These are phyloP conservation scores for Drosophila leontia DNA, from an alignment of 1,140 invertebrate species.

Conservation along the genomic window DNA sequence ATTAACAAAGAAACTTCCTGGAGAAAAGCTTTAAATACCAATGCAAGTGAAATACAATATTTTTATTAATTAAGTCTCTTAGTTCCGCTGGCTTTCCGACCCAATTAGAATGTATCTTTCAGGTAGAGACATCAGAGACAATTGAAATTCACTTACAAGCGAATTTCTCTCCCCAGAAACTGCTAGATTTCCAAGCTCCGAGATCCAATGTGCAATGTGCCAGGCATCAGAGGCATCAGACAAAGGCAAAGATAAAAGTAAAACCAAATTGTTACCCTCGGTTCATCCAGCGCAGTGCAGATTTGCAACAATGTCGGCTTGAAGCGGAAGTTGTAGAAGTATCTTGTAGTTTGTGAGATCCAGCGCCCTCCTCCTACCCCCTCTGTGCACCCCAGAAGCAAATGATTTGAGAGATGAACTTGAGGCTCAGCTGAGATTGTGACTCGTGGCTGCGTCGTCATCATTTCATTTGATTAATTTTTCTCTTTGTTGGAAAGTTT, in stretches of 20 bases:
- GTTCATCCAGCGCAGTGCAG: conserved; percentile 48
- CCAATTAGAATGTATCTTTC: conserved; percentile 32
- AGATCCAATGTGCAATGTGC: conserved; percentile 58
- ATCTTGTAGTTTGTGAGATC: conserved; percentile 45
- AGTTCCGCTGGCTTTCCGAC: not conserved
- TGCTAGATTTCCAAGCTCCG: conserved; percentile 12
- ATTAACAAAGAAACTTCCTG: not conserved
- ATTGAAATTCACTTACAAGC: conserved; percentile 39
- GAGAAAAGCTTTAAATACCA: not conserved
- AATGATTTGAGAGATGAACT: conserved; percentile 67
- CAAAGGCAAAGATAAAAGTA: conserved; percentile 53
- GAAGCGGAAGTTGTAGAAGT: conserved; percentile 74
- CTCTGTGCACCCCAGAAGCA: not conserved
- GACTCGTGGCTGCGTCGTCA: conserved; percentile 64
- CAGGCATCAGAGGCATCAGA: conserved; percentile 21
- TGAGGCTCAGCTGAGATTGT: conserved; percentile 67
- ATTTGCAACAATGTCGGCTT: conserved; percentile 74
- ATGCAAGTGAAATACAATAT: not conserved
- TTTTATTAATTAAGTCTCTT: not conserved
- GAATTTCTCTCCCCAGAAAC: conserved; percentile 33
- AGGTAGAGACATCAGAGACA: conserved; percentile 10
- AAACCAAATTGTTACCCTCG: conserved; percentile 54
- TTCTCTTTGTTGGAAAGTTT: conserved; percentile 57
- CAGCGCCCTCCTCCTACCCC: conserved; percentile 2
- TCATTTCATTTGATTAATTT: conserved; percentile 80